These are phyloP conservation scores for Phalera bucephala DNA, from an alignment of 2,888 invertebrate genomes.

Conservation along the genomic window DNA sequence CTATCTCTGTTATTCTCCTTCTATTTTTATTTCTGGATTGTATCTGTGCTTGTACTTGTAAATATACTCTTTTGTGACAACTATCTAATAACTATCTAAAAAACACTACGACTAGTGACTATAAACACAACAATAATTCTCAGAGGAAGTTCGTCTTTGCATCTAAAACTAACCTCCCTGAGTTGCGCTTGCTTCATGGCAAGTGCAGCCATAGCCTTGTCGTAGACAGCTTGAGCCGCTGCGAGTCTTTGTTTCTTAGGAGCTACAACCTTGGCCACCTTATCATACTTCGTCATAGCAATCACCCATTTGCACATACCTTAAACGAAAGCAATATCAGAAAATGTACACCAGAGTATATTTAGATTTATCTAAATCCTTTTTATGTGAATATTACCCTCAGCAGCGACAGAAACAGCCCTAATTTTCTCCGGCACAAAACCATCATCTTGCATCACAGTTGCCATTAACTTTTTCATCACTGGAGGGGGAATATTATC, in stretches of 20 bases:
- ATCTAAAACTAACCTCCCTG: conserved; percentile 83
- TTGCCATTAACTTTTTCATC: conserved; percentile 92
- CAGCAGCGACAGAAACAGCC: conserved; percentile 93
- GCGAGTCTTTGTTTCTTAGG: conserved; percentile 96
- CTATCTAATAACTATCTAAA: too few relatives aligned
- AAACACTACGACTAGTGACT: too few relatives aligned
- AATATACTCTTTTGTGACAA: too few relatives aligned
- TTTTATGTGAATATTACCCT: too few relatives aligned
- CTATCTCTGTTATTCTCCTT: too few relatives aligned
- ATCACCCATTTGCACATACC: conserved; percentile 96
- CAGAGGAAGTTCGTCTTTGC: too few relatives aligned
- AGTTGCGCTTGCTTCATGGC: conserved; percentile 90
- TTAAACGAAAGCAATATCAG: conserved; percentile 30
- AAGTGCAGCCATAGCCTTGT: conserved; percentile 88
- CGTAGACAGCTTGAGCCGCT: conserved; percentile 92
- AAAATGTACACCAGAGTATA: too few relatives aligned
- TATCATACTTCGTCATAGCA: conserved; percentile 97
- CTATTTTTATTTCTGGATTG: too few relatives aligned
- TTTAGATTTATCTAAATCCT: too few relatives aligned
- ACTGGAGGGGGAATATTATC: conserved; percentile 94
- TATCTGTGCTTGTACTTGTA: too few relatives aligned
- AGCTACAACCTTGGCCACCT: conserved; percentile 94
- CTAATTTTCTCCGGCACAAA: conserved; percentile 96
- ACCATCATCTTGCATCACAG: conserved; percentile 91
- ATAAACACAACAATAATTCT: too few relatives aligned